Evolutionary conservation across 2,113 vertebrate species (phyloP), one percentile per base, ranked within the genome.

Genomic region (Vidua chalybeata): DNA sequence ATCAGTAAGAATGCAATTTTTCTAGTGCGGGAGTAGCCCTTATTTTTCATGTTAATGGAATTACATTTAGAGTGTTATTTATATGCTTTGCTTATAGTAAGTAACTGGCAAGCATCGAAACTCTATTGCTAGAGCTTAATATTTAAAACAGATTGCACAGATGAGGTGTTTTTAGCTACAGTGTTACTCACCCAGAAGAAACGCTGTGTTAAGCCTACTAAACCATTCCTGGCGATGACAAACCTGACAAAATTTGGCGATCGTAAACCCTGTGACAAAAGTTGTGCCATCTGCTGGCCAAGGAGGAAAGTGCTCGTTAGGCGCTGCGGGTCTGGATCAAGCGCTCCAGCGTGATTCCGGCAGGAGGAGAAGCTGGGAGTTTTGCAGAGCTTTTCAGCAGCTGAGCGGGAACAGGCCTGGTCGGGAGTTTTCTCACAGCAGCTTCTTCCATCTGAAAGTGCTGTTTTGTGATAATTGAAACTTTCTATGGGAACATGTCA

Each of bases 231-330:
- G 85, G 75, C 73, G 61, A 54, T n/a, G 79, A 37, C 39, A 59
- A 49, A 58, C 3, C 37, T 33, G 80, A 51, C 17, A 26, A 9
- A 10, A 59, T 54, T 31, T 33, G 72, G 62, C 56, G 35, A 49
- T 10, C 18, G 1, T 13, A 11, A 69, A 6, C 22, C 11, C 9
- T 45, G 23, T 61, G 61, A 41, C 45, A 39, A 59, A 72, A 72
- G 24, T 22, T 41, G 77, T 54, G 96, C 95, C 94, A 75, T 75
- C 94, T 97, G 55, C 75, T 89, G 96, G 85, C 61, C 31, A 35
- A 63, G 69, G 55, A 45, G 49, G 46, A 37, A 30, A 71, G 62
- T 19, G 8, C 31, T 28, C 6, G 7, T 41, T 15, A 8, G 37
- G 59, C 45, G 2, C 18, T 10, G 74, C 5, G 1, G 31, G 7